Evolutionary conservation across 2,888 invertebrate genomes (phyloP), one percentile per base, ranked within the genome.

Genomic region (Theodoxus fluviatilis): DNA sequence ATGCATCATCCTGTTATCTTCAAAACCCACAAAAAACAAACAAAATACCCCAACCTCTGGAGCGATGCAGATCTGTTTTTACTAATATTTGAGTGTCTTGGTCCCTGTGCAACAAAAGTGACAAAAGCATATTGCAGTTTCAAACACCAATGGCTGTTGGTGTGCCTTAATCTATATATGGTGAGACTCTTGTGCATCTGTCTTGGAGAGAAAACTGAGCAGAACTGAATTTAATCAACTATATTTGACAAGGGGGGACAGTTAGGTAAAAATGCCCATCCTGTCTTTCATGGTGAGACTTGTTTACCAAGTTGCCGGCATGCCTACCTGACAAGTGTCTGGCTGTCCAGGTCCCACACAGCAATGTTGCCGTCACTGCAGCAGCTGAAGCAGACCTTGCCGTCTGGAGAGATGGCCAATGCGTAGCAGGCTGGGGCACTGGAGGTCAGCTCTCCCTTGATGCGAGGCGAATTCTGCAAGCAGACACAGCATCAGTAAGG

Each of bases 361-460:
- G 96, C 95, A 78, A 97, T 96, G 89, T 96, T 95, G 59, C 97
- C 97, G 88, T 98, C 97, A 67, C 95, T 95, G 89, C 97, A 97
- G 89, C 97, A 98, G 85, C 95, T 95, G 90, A 96, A 98, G 90
- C 97, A 96, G 74, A 96, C 94, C 90, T 96, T 96, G 49, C 95
- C 94, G 87, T 98, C 97, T 0, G 95, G 95, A 81, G 94, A 94
- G 81, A 98, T 95, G 70, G 97, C 96, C 18, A 98, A 90, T n/a
- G 97, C 97, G 86, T 98, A 98, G 88, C 97, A 98, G 0, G 97
- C 97, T 1, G 96, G 96, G 1, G 96, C 96, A 70, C 93, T 94
- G 0, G 95, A 96, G 9, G 95, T 96, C 75, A 98, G 90, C 88
- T 97, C 96, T 15, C 95, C 95, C 86, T 96, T 94, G 84, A 96